These are phyloP conservation scores for Hycleus cichorii DNA, from an alignment of 1,140 invertebrate species.

Conservation along the genomic window DNA sequence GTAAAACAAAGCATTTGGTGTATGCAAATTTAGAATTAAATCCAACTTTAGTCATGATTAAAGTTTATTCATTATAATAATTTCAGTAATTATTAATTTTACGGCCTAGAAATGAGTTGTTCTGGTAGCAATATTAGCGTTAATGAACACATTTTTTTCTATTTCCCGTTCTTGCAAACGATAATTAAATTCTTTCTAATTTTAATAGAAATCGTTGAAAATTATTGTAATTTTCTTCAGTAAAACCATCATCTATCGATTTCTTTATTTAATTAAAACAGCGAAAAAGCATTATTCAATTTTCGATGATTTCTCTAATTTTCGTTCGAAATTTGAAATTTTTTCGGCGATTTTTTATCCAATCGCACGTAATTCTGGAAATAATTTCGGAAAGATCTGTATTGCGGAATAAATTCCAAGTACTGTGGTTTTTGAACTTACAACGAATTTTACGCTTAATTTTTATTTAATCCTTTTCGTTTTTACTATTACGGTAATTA, in stretches of 20 bases:
- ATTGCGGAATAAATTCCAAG: conserved; percentile 1
- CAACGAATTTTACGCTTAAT: too few species aligned
- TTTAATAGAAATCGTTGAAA: too few species aligned
- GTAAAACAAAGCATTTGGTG: conserved; percentile 11
- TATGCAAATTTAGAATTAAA: conserved; percentile 1
- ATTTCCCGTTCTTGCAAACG: too few species aligned
- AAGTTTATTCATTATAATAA: conserved; percentile 12
- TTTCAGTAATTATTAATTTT: conserved; percentile 12
- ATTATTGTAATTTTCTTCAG: too few species aligned
- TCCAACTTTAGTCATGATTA: conserved; percentile 8
- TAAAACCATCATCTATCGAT: neutral
- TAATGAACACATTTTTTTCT: too few species aligned
- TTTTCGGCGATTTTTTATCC: neutral
- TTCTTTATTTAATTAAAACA: neutral
- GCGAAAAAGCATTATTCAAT: neutral
- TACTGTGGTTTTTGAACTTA: conserved; percentile 7
- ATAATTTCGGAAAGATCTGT: neutral
- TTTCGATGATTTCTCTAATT: neutral
- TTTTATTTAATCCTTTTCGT: too few species aligned
- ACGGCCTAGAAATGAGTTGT: neutral
- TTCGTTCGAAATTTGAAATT: too few species aligned
- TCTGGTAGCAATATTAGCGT: too few species aligned
- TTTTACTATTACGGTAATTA: conserved; percentile 6
- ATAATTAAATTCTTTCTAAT: too few species aligned
- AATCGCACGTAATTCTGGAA: neutral